Evolutionary conservation across 2,113 vertebrate species (phyloP).

Genomic region (Sinocyclocheilus anophthalmus): DNA sequence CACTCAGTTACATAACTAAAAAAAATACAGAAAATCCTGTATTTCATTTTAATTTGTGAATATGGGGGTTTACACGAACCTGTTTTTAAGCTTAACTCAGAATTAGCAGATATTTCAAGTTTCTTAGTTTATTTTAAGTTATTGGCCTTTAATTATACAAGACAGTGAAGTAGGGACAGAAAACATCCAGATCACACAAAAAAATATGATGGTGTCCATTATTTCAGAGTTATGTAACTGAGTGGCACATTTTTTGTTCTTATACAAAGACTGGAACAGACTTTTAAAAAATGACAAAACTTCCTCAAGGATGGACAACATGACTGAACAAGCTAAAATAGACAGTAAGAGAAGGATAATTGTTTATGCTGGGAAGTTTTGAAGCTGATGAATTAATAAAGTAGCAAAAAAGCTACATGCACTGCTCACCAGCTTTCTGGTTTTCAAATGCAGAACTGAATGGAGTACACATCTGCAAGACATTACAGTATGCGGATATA

Average conservation of each 20-base stretch:
- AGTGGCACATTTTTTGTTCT: background rate
- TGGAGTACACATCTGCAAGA: conserved; percentile 14
- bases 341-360: background rate
- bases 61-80: background rate
- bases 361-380: background rate
- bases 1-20: no score
- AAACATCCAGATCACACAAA: background rate
- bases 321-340: background rate
- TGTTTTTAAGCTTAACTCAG: background rate
- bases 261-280: background rate
- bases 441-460: conserved; percentile 1
- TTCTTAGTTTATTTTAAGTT: background rate
- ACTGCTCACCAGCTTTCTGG: background rate
- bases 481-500: conserved; percentile 25
- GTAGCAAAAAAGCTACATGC: background rate
- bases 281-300: background rate
- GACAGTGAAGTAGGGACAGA: background rate
- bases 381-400: background rate
- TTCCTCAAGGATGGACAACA: background rate
- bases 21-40: no score
- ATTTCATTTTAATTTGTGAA: background rate
- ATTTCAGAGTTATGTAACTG: background rate
- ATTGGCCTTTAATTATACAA: background rate
- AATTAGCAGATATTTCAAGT: background rate
- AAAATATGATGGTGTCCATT: background rate